These are phyloP conservation scores for Lasioglossum lativentre DNA, from an alignment of 2,888 invertebrate species.

Conservation along the genomic window DNA sequence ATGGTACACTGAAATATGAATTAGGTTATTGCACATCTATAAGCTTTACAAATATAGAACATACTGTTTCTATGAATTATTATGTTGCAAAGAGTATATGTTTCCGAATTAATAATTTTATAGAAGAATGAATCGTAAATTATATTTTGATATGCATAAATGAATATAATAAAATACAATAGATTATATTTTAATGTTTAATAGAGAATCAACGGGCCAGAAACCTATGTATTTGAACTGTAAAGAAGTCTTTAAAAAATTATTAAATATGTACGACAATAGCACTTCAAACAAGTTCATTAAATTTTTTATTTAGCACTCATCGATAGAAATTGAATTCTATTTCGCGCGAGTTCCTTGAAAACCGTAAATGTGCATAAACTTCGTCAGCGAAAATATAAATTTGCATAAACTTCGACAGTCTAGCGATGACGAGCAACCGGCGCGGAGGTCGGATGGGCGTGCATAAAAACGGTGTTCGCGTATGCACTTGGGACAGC, in stretches of 20 bases:
- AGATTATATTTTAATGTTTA: background rate
- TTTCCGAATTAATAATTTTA: too few species aligned
- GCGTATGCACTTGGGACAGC: background rate
- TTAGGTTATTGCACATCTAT: background rate
- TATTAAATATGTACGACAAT: background rate
- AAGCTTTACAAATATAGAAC: too few species aligned
- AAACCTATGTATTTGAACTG: background rate
- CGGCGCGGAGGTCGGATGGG: background rate
- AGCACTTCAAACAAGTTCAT: background rate
- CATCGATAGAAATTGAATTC: background rate
- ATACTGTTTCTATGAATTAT: background rate
- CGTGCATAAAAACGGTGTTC: background rate
- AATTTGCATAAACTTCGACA: constrained; percentile 1
- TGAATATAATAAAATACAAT: too few species aligned
- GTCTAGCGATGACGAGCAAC: background rate
- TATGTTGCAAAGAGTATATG: background rate
- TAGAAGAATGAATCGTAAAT: too few species aligned
- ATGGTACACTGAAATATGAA: background rate
- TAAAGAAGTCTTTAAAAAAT: background rate
- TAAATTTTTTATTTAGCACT: background rate
- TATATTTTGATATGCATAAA: too few species aligned
- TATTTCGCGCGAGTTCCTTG: background rate
- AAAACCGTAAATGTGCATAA: background rate
- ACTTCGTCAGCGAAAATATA: background rate
- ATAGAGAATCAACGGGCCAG: too few species aligned